phyloP scores from a whole-genome alignment of 2,888 invertebrate species.

The Macropis europaea region DNA sequence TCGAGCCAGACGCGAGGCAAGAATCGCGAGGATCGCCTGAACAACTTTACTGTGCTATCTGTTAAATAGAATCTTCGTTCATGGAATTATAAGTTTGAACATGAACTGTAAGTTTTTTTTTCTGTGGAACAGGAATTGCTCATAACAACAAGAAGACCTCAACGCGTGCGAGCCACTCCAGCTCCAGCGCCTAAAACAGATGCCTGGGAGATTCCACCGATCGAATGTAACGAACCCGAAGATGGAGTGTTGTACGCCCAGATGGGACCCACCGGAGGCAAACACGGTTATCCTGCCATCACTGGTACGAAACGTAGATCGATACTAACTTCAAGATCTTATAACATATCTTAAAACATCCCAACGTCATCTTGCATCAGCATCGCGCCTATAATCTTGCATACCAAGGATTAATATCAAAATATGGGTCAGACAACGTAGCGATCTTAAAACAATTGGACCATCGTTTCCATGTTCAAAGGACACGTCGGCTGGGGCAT shows the following conservation, averaged over 20 bases:
- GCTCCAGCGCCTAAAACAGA: conserved; percentile 83
- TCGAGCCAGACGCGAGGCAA: no score
- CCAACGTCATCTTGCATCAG: no score
- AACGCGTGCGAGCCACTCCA: conserved; percentile 81
- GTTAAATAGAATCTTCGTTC: no score
- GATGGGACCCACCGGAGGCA: conserved; percentile 95
- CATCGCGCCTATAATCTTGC: no score
- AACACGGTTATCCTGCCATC: conserved; percentile 93
- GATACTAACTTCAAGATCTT: no score
- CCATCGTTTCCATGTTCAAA: conserved; percentile 74
- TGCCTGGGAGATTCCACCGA: conserved; percentile 94
- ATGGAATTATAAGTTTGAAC: background rate
- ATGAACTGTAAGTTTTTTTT: background rate
- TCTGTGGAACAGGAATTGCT: conserved; percentile 52
- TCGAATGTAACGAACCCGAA: conserved; percentile 93
- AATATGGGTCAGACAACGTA: no score
- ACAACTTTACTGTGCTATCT: no score
- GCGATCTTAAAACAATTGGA: no score
- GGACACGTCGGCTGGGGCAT: conserved; percentile 97
- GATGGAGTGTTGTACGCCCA: conserved; percentile 96
- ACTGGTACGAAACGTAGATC: conserved; percentile 83
- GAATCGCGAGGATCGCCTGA: no score
- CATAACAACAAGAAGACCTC: conserved; percentile 74
- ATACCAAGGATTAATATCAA: no score
- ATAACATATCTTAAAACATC: no score